These are phyloP conservation scores for Thymelicus lineola DNA, from an alignment of 2,888 invertebrate species.

Conservation along the genomic window DNA sequence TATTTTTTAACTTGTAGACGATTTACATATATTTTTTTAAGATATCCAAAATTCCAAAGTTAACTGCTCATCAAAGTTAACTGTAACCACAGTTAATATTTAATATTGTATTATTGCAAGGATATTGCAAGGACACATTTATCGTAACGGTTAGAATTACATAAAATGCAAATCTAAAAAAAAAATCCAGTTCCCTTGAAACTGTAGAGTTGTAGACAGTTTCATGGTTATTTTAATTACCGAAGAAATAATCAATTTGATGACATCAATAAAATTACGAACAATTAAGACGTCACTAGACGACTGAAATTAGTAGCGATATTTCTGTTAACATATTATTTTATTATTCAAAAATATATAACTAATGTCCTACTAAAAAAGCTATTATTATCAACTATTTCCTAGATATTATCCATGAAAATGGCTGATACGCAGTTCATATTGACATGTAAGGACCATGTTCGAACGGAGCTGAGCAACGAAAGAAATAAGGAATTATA, in stretches of 20 bases:
- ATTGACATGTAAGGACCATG: conserved; percentile 10
- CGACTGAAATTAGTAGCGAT: conserved; percentile 26
- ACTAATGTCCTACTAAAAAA: conserved; percentile 33
- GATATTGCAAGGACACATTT: no score
- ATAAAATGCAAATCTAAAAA: no score
- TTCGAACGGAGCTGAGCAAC: background rate
- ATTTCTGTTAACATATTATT: conserved; percentile 39
- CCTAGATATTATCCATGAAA: conserved; percentile 40
- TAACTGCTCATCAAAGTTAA: no score
- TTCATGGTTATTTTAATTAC: conserved; percentile 22
- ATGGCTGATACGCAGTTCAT: conserved; percentile 5
- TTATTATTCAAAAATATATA: conserved; percentile 41
- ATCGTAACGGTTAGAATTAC: no score
- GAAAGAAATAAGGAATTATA: background rate
- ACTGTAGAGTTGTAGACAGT: background rate
- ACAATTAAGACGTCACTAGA: conserved; percentile 27
- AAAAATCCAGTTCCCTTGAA: background rate
- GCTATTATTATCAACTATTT: conserved; percentile 43
- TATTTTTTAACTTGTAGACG: no score
- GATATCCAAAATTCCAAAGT: no score
- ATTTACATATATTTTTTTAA: no score
- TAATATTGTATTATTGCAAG: no score
- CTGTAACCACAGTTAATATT: no score
- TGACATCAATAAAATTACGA: conserved; percentile 21
- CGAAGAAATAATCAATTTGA: conserved; percentile 14